These are phyloP conservation scores for Gambusia affinis DNA, from an alignment of 2,113 vertebrate genomes.

Conservation along the genomic window DNA sequence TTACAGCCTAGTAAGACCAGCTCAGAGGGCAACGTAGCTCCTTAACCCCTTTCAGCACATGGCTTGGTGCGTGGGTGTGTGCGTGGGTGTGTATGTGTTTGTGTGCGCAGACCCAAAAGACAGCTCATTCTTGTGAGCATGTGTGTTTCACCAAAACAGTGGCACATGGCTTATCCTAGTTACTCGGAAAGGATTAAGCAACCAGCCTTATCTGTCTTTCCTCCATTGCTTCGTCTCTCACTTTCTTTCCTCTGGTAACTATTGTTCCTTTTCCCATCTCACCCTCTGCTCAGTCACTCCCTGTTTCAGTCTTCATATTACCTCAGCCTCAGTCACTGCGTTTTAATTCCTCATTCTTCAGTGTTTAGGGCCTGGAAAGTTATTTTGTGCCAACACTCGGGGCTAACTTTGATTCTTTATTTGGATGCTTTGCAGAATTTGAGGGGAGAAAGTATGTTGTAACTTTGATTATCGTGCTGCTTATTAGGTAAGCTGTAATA, in stretches of 20 bases:
- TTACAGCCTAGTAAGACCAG: constrained; percentile 68
- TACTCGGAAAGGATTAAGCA: constrained; percentile 66
- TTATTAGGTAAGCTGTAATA: constrained; percentile 25
- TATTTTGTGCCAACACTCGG: constrained; percentile 27
- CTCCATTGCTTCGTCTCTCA: constrained; percentile 25
- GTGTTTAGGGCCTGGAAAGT: constrained; percentile 58
- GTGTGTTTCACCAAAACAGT: constrained; percentile 33
- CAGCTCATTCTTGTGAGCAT: constrained; percentile 23
- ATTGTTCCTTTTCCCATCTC: constrained; percentile 57
- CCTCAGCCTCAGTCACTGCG: constrained; percentile 50
- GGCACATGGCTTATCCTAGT: constrained; percentile 63
- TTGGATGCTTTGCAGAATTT: constrained; percentile 53
- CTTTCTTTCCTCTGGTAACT: constrained; percentile 59
- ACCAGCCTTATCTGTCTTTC: constrained; percentile 60
- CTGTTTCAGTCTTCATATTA: constrained; percentile 54
- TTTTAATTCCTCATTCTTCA: constrained; percentile 69
- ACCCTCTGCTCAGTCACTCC: constrained; percentile 21
- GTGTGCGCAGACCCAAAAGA: constrained; percentile 5
- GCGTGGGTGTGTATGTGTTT: constrained; percentile 10
- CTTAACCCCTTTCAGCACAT: constrained; percentile 70
- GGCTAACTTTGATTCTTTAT: constrained; percentile 54
- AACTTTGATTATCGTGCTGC: no score
- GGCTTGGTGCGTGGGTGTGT: constrained; percentile 47
- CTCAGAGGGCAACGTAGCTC: constrained; percentile 59
- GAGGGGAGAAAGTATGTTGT: background rate